Percentiles rank a stretch among this genome's conserved stretches.
Evolutionary conservation across 2,797 vertebrate species (phyloP).

Genomic region (Coregonus ussuriensis): DNA sequence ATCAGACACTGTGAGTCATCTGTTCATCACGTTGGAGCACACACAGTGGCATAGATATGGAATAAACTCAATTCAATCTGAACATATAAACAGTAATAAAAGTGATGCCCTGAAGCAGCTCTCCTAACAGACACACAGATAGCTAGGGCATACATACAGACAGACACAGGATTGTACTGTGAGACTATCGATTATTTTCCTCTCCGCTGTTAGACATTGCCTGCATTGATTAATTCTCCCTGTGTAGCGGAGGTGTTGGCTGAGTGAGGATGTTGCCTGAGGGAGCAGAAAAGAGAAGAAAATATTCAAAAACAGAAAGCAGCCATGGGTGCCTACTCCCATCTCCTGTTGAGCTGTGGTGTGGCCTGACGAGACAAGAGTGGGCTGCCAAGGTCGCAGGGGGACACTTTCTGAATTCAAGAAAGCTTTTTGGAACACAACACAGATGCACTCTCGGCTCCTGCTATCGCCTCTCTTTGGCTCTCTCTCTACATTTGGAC

Average conservation of each 20-base stretch:
- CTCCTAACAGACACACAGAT: neutral
- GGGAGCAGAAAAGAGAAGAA: conserved; percentile 44
- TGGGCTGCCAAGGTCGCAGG: neutral
- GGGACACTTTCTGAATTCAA: neutral
- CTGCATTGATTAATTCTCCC: conserved; percentile 45
- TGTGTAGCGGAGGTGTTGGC: conserved; percentile 53
- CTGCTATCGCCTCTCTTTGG: neutral
- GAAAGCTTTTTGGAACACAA: conserved; percentile 3
- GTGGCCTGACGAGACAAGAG: neutral
- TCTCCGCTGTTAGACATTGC: conserved; percentile 29
- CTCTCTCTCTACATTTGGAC: neutral
- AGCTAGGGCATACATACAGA: neutral
- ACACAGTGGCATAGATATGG: too few relatives aligned
- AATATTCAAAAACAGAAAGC: neutral
- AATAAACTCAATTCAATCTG: neutral
- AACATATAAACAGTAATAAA: neutral
- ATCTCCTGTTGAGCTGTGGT: neutral
- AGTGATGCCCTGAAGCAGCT: neutral
- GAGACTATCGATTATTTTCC: conserved; percentile 45
- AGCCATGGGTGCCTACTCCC: neutral
- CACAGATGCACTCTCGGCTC: neutral
- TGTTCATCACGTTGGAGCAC: neutral
- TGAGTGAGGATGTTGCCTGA: conserved; percentile 48
- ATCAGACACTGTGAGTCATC: neutral
- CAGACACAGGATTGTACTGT: neutral